Base-by-base conservation (phyloP, 1,140 invertebrate genomes). In the Drosophila bocqueti region DNA sequence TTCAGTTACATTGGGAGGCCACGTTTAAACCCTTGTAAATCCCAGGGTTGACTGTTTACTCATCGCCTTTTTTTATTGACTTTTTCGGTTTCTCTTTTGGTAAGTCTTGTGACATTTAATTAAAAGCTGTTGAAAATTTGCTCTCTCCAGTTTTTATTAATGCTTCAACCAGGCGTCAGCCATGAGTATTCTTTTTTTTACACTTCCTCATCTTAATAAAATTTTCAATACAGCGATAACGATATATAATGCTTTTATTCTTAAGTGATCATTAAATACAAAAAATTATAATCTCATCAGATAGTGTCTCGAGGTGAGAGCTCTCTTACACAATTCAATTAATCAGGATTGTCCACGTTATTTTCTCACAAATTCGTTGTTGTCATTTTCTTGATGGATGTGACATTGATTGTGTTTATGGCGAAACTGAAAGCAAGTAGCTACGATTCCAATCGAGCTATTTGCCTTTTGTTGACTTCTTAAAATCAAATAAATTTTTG, bases 401-500 rank as follows among this genome's bases (percentile, higher is more conserved):
- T 7, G 18, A 31, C 29, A 13, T 24, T 15, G 52, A 38, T 38
- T 57, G 26, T 34, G 18, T 24, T 7, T 15, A 49, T 49, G 18
- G 5, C 0, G n/a, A 52, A 13, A 34, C 15, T 40, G 21, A 55
- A 43, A 34, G 40, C 38, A 61, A 43, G 26, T n/a, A n/a, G 26
- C 29, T 63, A 47, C 29, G 55, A 46, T 66, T 46, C 6, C n/a
- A 62, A 38, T 62, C 15, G 16, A 8, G 1, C 4, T 34, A 21
- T 45, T 26, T 52, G 31, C 26, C 61, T 24, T 55, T 29, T 60
- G 46, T 47, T 61, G 49, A 57, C 43, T 64, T 49, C 29, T 69
- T 31, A 38, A 52, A 49, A 46, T 76, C 58, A 45, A 64, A 43
- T 40, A 76, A 69, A 83, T 83, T 69, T 83, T 83, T 66, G 63